Percentiles rank a stretch among this genome's conserved stretches.
Conservation (phyloP, 2,113 vertebrate species). For the Meleagris gallopavo region DNA sequence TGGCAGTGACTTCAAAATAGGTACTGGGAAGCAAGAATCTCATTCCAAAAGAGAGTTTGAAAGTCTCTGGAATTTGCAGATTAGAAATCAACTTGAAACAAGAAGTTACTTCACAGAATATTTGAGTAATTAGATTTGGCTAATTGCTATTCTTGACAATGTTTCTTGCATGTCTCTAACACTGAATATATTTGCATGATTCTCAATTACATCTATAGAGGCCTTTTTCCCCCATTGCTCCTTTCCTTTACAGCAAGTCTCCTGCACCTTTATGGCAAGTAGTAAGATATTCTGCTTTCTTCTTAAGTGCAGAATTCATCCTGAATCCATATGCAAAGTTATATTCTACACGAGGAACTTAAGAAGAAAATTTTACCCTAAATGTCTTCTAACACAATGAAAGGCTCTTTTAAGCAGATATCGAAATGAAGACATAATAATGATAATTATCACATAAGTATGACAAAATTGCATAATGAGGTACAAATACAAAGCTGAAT, state of each 20-base stretch:
- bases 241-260: not conserved
- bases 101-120: not conserved
- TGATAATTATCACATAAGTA: not conserved
- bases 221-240: not conserved
- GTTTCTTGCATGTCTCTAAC: not conserved
- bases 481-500: constrained; percentile 7
- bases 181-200: not conserved
- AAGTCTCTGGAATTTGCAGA: not conserved
- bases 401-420: not conserved
- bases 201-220: not conserved
- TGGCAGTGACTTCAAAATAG: not conserved
- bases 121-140: not conserved
- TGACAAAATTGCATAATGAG: not conserved
- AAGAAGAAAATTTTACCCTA: not conserved
- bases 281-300: not conserved
- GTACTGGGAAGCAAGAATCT: not conserved
- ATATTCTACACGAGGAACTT: not conserved
- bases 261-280: not conserved
- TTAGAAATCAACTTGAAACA: not conserved
- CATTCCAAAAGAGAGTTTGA: not conserved
- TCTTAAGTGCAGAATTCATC: not conserved
- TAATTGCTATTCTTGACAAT: not conserved
- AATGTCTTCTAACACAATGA: not conserved
- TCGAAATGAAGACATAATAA: constrained; percentile 3
- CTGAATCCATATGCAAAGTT: not conserved